phyloP scores from a whole-genome alignment of 2,113 vertebrate genomes.

The Herpailurus yagouaroundi region DNA sequence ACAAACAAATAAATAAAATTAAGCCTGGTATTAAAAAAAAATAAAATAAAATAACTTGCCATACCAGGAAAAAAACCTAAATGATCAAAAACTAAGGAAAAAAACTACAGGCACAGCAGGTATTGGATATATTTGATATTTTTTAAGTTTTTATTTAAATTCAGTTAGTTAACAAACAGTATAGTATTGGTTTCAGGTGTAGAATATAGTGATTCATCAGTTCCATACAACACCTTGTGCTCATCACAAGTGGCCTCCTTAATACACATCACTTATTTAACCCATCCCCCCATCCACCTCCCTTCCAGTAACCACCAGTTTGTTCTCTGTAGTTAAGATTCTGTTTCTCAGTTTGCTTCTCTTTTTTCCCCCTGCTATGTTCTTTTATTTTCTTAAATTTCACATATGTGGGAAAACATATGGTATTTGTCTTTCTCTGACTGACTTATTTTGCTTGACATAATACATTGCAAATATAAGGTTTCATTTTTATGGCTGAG shows the following conservation, averaged over 20 bases:
- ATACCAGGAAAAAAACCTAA: background rate
- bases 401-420: background rate
- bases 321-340: background rate
- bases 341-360: background rate
- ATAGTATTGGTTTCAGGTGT: background rate
- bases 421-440: background rate
- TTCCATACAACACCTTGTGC: background rate
- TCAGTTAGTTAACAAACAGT: background rate
- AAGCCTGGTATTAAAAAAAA: background rate
- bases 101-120: background rate
- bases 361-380: background rate
- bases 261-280: background rate
- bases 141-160: background rate
- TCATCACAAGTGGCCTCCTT: background rate
- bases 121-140: background rate
- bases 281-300: background rate
- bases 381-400: background rate
- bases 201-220: background rate
- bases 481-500: background rate
- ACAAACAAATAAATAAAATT: background rate
- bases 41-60: background rate
- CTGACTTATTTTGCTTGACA: background rate
- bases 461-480: background rate
- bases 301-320: background rate
- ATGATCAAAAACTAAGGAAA: background rate